Evolutionary conservation across 2,888 invertebrate species (phyloP), one percentile per base, ranked within the genome.

Genomic region (Latrodectus hesperus): DNA sequence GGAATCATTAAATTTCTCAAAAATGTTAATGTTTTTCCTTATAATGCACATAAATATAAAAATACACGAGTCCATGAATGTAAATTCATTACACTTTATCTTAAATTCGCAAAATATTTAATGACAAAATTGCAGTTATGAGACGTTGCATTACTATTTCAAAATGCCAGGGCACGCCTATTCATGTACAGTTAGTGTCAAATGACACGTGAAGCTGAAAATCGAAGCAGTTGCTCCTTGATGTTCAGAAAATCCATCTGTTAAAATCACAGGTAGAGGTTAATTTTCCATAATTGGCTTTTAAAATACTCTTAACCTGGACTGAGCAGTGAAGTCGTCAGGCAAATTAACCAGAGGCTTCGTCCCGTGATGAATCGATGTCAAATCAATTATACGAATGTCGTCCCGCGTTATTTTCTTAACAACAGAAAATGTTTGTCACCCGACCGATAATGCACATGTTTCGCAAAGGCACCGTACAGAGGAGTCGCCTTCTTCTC

Each of bases 361-460:
- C 78, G 51, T 51, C 17, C 72, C n/a, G 71, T 76, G 75, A 72
- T 72, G 60, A 76, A 77, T 87, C 86, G 81, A 87, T 87, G 77
- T 60, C 81, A 53, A 81, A 87, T 87, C 86, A 76, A 87, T 81
- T 81, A 87, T 81, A 71, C 81, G 81, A 72, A 67, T 75, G 65
- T 64, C 75, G 67, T 73, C 67, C 68, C 65, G 52, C 76, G 75
- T n/a, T 80, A 71, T 72, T 86, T 86, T 86, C 86, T 86, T 86
- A 86, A 76, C 83, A 78, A 52, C 75, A 75, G 68, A 75, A 38
- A 77, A 77, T 76, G 60, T 51, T 65, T 53, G 55, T 68, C 53
- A 38, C 53, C 60, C 65, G 72, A 68, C 79, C 74, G 85, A 79
- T 85, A 79, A 80, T 84, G 72, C 73, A 65, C 74, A 77, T 64